Evolutionary conservation across 2,888 invertebrate genomes (phyloP).

Genomic region (Platycheirus albimanus): DNA sequence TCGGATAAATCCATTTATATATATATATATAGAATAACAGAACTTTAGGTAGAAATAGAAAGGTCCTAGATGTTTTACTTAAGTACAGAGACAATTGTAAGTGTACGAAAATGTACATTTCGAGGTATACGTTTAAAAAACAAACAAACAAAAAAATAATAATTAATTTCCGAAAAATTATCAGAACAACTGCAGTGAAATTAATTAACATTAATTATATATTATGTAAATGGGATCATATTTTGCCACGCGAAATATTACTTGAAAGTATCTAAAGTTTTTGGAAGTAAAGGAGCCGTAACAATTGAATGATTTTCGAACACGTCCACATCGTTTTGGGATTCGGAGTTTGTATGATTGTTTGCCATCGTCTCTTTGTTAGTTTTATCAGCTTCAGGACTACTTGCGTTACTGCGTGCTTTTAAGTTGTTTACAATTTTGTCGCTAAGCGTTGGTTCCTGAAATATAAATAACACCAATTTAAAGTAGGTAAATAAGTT

Average conservation of each 20-base stretch:
- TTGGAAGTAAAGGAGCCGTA: slow-evolving; percentile 47
- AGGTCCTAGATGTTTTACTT: slow-evolving; percentile 57
- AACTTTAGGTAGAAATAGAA: slow-evolving; percentile 65
- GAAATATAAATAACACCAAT: slow-evolving; percentile 32
- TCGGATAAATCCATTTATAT: slow-evolving; percentile 46
- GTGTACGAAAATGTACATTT: slow-evolving; percentile 65
- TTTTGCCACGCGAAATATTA: slow-evolving; percentile 18
- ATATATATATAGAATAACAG: slow-evolving; percentile 52
- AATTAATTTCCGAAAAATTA: slow-evolving; percentile 33
- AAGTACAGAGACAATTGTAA: slow-evolving; percentile 66
- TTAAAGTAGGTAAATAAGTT: no score
- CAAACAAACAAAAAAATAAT: no score
- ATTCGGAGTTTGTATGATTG: slow-evolving; percentile 10
- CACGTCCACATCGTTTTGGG: slow-evolving; percentile 22
- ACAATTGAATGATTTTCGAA: slow-evolving; percentile 31
- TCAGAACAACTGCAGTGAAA: slow-evolving; percentile 27
- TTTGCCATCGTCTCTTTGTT: slow-evolving; percentile 2
- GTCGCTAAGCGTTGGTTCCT: slow-evolving; percentile 30
- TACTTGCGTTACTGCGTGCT: not conserved
- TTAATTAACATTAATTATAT: slow-evolving; percentile 7
- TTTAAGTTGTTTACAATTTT: slow-evolving; percentile 16
- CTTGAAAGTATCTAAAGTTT: slow-evolving; percentile 26
- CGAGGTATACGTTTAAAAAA: slow-evolving; percentile 60
- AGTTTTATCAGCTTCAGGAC: slow-evolving; percentile 13
- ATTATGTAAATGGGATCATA: no score